Conservation (phyloP, 2,888 invertebrate genomes). For the Dryomyza anilis region DNA sequence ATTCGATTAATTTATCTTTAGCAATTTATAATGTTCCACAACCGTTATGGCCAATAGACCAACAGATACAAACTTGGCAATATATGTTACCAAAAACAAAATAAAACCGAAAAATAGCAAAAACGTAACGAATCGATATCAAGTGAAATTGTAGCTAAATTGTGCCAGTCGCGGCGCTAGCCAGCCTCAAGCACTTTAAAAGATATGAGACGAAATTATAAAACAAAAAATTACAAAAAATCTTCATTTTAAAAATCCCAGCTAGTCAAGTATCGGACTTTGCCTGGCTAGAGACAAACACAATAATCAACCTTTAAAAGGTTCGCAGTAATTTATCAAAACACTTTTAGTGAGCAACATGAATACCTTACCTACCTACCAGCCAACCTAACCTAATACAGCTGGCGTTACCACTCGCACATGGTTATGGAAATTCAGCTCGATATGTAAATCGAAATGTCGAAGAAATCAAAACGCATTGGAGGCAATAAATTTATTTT, state of each 20-base stretch:
- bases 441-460: neutral
- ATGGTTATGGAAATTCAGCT: neutral
- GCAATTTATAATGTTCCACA: slow-evolving; percentile 43
- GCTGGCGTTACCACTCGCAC: neutral
- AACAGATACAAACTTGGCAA: neutral
- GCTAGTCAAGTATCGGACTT: no score
- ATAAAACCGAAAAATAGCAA: slow-evolving; percentile 32
- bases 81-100: slow-evolving; percentile 19
- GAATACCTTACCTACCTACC: no score
- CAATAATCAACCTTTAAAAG: slow-evolving; percentile 56
- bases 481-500: neutral
- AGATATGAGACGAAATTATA: no score
- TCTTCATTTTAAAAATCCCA: no score
- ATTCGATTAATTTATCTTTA: slow-evolving; percentile 52
- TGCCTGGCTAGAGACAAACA: slow-evolving; percentile 44
- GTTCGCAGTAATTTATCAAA: slow-evolving; percentile 55
- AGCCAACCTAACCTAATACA: neutral
- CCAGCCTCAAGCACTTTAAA: neutral
- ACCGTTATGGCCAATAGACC: slow-evolving; percentile 7
- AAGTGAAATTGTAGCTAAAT: slow-evolving; percentile 45
- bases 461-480: neutral
- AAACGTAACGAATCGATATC: slow-evolving; percentile 12
- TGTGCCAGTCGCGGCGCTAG: slow-evolving; percentile 37
- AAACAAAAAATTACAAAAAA: no score
- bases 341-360: slow-evolving; percentile 4